Conservation (phyloP, 2,113 vertebrate species). For the Chiloscyllium plagiosum region DNA sequence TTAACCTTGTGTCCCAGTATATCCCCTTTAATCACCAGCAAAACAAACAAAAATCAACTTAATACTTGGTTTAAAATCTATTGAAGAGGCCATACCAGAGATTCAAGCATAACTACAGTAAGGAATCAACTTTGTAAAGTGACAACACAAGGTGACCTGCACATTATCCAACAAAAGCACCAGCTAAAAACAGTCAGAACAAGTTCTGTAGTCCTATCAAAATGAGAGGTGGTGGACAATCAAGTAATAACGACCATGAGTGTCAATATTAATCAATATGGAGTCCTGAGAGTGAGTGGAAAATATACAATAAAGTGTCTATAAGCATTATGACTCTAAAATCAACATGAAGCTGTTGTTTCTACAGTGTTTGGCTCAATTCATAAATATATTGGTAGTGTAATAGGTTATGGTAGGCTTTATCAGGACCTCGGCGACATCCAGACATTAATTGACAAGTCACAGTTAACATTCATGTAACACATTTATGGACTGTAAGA, state of each 20-base stretch:
- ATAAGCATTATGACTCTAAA: background rate
- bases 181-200: background rate
- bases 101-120: background rate
- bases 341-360: background rate
- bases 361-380: background rate
- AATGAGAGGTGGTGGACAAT: background rate
- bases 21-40: too few species aligned
- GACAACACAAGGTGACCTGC: background rate
- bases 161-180: background rate
- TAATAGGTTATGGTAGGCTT: background rate
- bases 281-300: background rate
- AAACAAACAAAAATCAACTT: too few species aligned
- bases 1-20: too few species aligned
- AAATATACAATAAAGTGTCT: background rate
- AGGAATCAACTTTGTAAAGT: background rate
- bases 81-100: too few species aligned
- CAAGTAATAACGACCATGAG: background rate
- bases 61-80: too few species aligned
- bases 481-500: background rate
- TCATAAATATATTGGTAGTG: background rate
- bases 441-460: background rate
- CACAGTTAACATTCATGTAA: background rate
- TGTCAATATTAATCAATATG: background rate
- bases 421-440: background rate
- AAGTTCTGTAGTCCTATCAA: too few species aligned